Base-by-base conservation (phyloP, 2,888 invertebrate genomes). In the Dolomedes plantarius region DNA sequence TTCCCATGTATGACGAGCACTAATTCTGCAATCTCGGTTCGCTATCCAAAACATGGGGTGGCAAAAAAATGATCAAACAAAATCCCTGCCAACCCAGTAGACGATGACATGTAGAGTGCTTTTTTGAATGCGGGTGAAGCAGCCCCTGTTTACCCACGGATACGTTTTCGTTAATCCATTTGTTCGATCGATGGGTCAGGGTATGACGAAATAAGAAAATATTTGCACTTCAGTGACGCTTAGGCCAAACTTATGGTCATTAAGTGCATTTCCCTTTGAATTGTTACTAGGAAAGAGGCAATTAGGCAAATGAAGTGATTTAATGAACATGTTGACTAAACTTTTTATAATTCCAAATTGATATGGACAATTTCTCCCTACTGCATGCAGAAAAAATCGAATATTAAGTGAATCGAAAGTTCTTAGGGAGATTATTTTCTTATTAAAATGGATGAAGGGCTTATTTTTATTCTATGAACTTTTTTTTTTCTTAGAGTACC, bases 161-260 rank as follows among this genome's bases (percentile, higher is more conserved):
- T 81, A 50, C 56, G 28, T 56, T 74, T 81, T 68, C 77, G 77
- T 7, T 83, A 83, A 83, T 83, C 83, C 83, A 83, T 83, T 83
- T 83, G 77, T 76, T 39, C 83, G 62, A 83, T 72, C 82, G 76
- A 82, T 82, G 64, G 76, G 29, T 39, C 56, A 56, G 74, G 74
- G 75, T 32, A 64, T 36, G 75, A 75, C 65, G 76, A 65, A 77
- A 46, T 77, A 56, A 65, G 71, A 72, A 62, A 76, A 83, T 83
- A 83, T 83, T 83, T 83, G 83, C 72, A 39, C 72, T 68, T 50
- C n/a, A 75, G 82, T 68, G 82, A 82, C 82, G 82, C 75, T 64
- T 1, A 56, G 36, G 32, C 62, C 46, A 46, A 46, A 46, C 13
- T 39, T 68, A 39, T 23, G 56, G 23, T 68, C 39, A 69, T 69